phyloP scores from a whole-genome alignment of 2,888 invertebrate genomes.

The Parelbella ahira region DNA sequence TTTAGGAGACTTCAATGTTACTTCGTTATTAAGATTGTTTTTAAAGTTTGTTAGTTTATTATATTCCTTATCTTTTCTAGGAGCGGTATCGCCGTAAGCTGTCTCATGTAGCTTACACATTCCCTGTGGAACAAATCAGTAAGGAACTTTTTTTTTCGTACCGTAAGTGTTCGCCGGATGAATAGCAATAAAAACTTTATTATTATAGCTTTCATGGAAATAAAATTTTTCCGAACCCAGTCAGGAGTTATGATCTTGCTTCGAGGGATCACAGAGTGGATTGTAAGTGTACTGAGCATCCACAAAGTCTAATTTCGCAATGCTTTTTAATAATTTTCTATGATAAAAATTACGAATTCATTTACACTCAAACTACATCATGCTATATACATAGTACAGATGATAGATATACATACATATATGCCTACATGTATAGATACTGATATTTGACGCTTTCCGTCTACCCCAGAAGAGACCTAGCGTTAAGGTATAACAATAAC shows the following conservation, averaged over 20 bases:
- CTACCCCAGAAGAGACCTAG: no score
- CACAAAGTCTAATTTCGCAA: neutral
- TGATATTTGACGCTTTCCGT: no score
- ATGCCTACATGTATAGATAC: no score
- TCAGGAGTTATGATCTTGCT: slow-evolving; percentile 10
- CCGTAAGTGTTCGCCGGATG: slow-evolving; percentile 65
- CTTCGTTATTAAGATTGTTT: no score
- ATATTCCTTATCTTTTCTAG: neutral
- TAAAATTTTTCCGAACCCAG: slow-evolving; percentile 68
- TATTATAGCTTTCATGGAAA: slow-evolving; percentile 71
- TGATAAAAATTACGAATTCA: no score
- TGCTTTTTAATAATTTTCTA: neutral
- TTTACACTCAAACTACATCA: no score
- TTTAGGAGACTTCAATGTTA: no score
- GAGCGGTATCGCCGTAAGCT: neutral
- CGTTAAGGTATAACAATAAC: no score
- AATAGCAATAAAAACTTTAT: slow-evolving; percentile 75
- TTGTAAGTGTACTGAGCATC: slow-evolving; percentile 2
- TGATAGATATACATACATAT: no score
- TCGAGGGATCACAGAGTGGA: slow-evolving; percentile 3
- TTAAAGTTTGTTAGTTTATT: neutral
- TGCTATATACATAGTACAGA: no score
- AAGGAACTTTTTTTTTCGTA: slow-evolving; percentile 42
- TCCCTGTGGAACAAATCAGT: slow-evolving; percentile 38
- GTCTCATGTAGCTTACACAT: slow-evolving; percentile 11